These are phyloP conservation scores for Phaetusa simplex DNA, from an alignment of 2,113 vertebrate genomes.

Conservation along the genomic window DNA sequence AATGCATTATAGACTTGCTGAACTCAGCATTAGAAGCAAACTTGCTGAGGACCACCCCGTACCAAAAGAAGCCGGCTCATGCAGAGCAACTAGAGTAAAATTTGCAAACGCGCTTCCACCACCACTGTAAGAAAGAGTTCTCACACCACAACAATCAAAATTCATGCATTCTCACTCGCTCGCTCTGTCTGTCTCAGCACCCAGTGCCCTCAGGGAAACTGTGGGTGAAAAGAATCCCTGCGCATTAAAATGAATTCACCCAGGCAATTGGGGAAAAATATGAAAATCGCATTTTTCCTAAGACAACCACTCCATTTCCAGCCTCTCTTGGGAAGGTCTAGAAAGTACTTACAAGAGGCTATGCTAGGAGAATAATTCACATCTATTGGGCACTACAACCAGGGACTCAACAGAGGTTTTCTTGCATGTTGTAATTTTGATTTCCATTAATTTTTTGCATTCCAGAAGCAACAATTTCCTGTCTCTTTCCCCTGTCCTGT, in stretches of 20 bases:
- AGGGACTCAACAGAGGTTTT: not conserved
- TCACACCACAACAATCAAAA: not conserved
- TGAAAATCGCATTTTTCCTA: conserved; percentile 21
- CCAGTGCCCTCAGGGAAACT: not conserved
- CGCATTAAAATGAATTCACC: conserved; percentile 3
- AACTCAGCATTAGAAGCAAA: not conserved
- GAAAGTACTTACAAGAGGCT: not conserved
- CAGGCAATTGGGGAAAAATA: not conserved
- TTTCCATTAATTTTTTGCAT: not conserved
- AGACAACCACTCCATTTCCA: not conserved
- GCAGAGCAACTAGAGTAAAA: not conserved
- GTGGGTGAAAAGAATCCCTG: not conserved
- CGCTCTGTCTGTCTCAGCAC: not conserved
- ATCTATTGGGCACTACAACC: not conserved
- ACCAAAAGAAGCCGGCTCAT: not conserved
- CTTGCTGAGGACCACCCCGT: not conserved
- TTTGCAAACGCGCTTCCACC: not conserved
- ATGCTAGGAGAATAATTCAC: not conserved
- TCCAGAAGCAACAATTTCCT: not conserved
- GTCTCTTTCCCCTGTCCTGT: not conserved
- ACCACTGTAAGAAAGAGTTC: not conserved
- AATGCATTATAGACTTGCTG: not conserved
- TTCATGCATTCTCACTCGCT: not conserved
- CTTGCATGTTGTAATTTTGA: not conserved
- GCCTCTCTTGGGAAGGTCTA: not conserved